Evolutionary conservation across 1,140 invertebrate genomes (phyloP).

Genomic region (Dendrolimus kikuchii): DNA sequence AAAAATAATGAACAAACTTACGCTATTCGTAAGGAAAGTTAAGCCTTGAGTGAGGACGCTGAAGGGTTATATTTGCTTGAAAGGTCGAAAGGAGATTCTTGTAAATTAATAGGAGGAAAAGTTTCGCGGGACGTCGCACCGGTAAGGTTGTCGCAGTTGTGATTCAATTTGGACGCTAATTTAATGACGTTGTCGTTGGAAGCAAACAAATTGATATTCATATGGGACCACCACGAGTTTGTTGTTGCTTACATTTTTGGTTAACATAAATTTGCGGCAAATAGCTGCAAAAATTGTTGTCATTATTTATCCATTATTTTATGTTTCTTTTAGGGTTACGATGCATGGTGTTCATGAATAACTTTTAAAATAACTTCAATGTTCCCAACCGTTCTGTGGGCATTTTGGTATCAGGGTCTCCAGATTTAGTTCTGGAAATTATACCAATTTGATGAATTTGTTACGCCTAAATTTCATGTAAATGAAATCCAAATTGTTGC

Average conservation of each 20-base stretch:
- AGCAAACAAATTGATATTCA: conserved; percentile 70
- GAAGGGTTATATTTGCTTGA: conserved; percentile 42
- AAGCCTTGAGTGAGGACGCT: conserved; percentile 29
- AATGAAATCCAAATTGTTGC: too few species aligned
- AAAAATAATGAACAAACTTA: conserved; percentile 72
- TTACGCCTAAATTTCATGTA: too few species aligned
- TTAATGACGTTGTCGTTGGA: conserved; percentile 63
- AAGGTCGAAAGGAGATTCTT: conserved; percentile 47
- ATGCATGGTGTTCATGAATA: too few species aligned
- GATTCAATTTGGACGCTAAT: conserved; percentile 71
- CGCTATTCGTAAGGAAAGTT: conserved; percentile 35
- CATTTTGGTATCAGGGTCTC: too few species aligned
- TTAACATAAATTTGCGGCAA: conserved; percentile 3
- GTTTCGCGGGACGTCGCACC: conserved; percentile 62
- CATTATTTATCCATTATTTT: too few species aligned
- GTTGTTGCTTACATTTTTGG: conserved; percentile 49
- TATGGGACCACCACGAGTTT: conserved; percentile 59
- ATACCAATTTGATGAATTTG: too few species aligned
- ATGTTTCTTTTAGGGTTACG: too few species aligned
- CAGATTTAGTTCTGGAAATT: too few species aligned
- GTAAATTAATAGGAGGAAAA: conserved; percentile 71
- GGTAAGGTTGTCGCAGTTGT: conserved; percentile 68
- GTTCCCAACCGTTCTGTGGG: too few species aligned
- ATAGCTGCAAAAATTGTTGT: too few species aligned
- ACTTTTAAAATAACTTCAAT: too few species aligned